These are phyloP conservation scores for Syngnathus floridae DNA, from an alignment of 2,113 vertebrate species.

Conservation along the genomic window DNA sequence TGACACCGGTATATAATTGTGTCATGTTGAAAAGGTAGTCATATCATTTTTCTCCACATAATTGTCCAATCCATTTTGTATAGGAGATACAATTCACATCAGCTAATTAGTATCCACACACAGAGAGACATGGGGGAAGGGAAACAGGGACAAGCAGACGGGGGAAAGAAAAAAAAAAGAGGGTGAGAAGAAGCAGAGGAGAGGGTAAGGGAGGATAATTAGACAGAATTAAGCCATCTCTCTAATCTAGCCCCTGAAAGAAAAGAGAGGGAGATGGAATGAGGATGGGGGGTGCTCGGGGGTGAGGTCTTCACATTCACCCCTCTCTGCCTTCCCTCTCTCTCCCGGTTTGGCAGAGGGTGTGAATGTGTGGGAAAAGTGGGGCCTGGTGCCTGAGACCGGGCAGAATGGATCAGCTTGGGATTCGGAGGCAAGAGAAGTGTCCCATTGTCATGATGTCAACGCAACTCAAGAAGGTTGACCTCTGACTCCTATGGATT, in stretches of 20 bases:
- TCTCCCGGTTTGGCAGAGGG: slow-evolving; percentile 63
- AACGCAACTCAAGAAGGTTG: slow-evolving; percentile 91
- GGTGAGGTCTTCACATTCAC: slow-evolving; percentile 66
- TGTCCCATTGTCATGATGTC: slow-evolving; percentile 98
- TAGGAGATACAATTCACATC: slow-evolving; percentile 62
- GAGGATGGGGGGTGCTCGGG: slow-evolving; percentile 40
- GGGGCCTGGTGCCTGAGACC: slow-evolving; percentile 84
- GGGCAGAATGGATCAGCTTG: slow-evolving; percentile 90
- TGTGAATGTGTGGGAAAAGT: slow-evolving; percentile 91
- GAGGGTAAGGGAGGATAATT: slow-evolving; percentile 69
- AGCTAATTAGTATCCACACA: slow-evolving; percentile 67
- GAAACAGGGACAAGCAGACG: slow-evolving; percentile 22
- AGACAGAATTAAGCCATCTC: slow-evolving; percentile 77
- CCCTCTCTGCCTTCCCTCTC: slow-evolving; percentile 54
- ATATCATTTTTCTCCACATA: slow-evolving; percentile 32
- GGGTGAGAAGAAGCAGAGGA: slow-evolving; percentile 39
- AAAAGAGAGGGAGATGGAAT: slow-evolving; percentile 43
- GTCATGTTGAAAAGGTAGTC: slow-evolving; percentile 27
- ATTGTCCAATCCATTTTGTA: slow-evolving; percentile 49
- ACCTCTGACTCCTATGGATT: slow-evolving; percentile 95
- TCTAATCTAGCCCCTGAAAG: slow-evolving; percentile 71
- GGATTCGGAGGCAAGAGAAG: slow-evolving; percentile 82
- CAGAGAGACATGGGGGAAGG: slow-evolving; percentile 46
- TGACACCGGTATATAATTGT: slow-evolving; percentile 10
- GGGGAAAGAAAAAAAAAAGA: slow-evolving; percentile 36